Evolutionary conservation across 2,888 invertebrate species (phyloP), one percentile per base, ranked within the genome.

Genomic region (Tricholauxania praeusta): DNA sequence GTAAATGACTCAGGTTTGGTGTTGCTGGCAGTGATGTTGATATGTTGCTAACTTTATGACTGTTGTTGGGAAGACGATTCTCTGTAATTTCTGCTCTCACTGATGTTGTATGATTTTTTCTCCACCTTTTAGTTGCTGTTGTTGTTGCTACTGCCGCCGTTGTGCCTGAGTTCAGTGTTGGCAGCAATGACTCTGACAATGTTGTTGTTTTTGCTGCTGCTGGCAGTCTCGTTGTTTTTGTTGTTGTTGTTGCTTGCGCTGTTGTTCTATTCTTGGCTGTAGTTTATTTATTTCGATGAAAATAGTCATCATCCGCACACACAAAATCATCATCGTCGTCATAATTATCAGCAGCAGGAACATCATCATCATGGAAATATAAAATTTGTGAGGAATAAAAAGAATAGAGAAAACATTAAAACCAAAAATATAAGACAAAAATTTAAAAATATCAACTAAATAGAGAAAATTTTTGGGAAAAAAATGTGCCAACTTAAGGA

Each of bases 1-100:
- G 73, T 66, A 81, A 71, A 62, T 81, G 81, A 77, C 80, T 80
- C 59, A 82, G 74, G 73, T 82, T 81, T 51, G 82, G 82, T 73
- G 82, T 82, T 28, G 78, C 77, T 49, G 82, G 82, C 77, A 82
- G 64, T 62, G 82, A 82, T 28, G 77, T 79, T 17, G 82, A 80
- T 68, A 77, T 76, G 72, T 80, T 80, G 32, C 55, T 39, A 32
- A 52, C 73, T 67, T 52, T 59, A 15, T 19, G 19, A 48, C 52
- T 57, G 6, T 28, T 22, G 22, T 55, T 62, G 47, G 28, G 28
- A 28, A 28, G 28, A 28, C 28, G 28, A 28, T 19, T 47, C 22
- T 12, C 60, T 32, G 32, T 51, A 15, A 49, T 57, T 59, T 72
- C 64, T 7, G 39, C 15, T 66, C 17, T 73, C 60, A 65, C 17